Conservation (phyloP, 2,113 vertebrate species). For the Prunella himalayana region DNA sequence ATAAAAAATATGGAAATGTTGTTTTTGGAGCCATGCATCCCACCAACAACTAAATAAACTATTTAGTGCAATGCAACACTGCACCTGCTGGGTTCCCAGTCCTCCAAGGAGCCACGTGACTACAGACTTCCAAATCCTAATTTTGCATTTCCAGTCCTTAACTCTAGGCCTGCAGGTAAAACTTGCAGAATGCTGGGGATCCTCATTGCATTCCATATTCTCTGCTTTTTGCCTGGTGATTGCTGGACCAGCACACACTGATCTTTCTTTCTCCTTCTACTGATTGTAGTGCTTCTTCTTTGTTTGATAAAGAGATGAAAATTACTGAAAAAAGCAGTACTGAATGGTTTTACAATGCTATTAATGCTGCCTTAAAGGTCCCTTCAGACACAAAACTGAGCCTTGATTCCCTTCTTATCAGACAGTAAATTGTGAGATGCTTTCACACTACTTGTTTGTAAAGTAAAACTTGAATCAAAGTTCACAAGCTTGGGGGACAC, state of each 20-base stretch:
- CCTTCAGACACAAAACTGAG: background rate
- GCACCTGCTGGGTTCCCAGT: background rate
- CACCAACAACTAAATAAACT: background rate
- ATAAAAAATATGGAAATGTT: background rate
- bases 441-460: background rate
- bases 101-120: background rate
- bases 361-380: background rate
- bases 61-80: too few species aligned
- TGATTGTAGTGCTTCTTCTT: background rate
- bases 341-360: fast-evolving
- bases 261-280: background rate
- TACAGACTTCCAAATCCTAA: background rate
- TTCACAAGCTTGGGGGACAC: background rate
- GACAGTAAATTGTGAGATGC: background rate
- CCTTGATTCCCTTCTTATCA: background rate
- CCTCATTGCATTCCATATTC: fast-evolving
- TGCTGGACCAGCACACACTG: background rate
- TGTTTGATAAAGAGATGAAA: background rate
- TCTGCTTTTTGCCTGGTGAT: background rate
- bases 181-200: background rate
- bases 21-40: background rate
- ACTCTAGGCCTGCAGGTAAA: background rate
- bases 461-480: background rate
- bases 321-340: background rate
- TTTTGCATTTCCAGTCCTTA: background rate